Evolutionary conservation across 2,113 vertebrate species (phyloP).

Genomic region (Callithrix jacchus): DNA sequence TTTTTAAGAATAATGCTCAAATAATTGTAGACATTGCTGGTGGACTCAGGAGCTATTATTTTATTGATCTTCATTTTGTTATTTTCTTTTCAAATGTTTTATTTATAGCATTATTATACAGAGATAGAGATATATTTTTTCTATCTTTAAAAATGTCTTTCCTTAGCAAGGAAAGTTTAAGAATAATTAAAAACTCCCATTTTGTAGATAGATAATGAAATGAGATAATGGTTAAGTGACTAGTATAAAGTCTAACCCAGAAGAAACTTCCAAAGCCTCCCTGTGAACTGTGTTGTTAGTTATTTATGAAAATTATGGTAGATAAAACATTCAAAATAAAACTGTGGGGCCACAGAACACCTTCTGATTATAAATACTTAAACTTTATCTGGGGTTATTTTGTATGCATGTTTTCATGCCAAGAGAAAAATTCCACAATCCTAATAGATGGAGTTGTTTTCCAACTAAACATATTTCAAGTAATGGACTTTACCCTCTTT

Average conservation of each 20-base stretch:
- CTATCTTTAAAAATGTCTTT: background rate
- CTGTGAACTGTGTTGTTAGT: background rate
- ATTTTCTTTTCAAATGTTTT: background rate
- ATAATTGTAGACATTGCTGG: background rate
- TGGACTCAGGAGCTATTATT: background rate
- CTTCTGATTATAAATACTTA: background rate
- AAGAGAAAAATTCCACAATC: background rate
- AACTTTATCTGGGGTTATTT: background rate
- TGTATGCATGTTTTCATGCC: background rate
- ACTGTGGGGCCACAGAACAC: background rate
- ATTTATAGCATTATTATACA: background rate
- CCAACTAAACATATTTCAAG: background rate
- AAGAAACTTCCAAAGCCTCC: background rate
- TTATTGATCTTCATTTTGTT: background rate
- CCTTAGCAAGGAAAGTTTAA: background rate
- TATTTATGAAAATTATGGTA: background rate
- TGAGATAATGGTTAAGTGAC: background rate
- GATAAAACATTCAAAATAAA: slow-evolving; percentile 4
- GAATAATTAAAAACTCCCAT: background rate
- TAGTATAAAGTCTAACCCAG: background rate
- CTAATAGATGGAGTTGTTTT: background rate
- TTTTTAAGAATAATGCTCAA: background rate
- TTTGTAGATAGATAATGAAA: background rate
- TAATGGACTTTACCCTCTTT: background rate
- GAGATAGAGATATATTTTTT: background rate